Percentiles rank a stretch among this genome's conserved stretches.
Conservation (phyloP, 2,113 vertebrate species). For the Phylloscopus trochilus region DNA sequence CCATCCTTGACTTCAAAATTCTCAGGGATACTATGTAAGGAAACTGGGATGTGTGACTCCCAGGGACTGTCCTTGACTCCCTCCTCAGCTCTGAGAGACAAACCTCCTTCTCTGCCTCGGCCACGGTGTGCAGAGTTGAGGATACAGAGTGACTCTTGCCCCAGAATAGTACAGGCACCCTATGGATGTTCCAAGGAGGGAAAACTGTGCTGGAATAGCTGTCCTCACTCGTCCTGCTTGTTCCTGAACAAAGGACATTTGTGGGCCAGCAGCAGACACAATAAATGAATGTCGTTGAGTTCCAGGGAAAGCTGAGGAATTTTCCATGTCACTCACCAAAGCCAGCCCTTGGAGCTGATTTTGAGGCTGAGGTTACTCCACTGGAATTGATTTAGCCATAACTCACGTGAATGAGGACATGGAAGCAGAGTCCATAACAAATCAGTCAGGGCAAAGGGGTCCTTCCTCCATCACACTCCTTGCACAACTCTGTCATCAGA, state of each 20-base stretch:
- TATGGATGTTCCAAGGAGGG: background rate
- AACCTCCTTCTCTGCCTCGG: background rate
- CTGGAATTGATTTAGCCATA: rapidly evolving
- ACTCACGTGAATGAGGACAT: rapidly evolving
- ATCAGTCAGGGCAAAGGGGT: background rate
- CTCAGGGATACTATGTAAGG: background rate
- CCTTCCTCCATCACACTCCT: background rate
- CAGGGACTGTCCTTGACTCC: background rate
- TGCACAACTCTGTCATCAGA: background rate
- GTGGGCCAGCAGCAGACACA: background rate
- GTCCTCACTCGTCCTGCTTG: background rate
- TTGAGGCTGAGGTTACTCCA: background rate
- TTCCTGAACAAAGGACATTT: background rate
- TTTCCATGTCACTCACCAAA: background rate
- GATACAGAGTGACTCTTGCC: background rate
- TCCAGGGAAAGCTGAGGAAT: background rate
- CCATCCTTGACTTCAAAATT: background rate
- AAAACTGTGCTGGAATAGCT: background rate
- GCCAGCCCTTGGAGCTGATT: background rate
- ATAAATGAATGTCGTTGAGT: background rate
- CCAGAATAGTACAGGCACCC: background rate
- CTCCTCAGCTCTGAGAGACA: background rate
- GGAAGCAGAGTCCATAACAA: background rate
- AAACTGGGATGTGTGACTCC: background rate
- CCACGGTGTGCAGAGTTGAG: background rate